Base-by-base conservation (phyloP, 2,113 vertebrate species). In the Pseudonaja textilis region DNA sequence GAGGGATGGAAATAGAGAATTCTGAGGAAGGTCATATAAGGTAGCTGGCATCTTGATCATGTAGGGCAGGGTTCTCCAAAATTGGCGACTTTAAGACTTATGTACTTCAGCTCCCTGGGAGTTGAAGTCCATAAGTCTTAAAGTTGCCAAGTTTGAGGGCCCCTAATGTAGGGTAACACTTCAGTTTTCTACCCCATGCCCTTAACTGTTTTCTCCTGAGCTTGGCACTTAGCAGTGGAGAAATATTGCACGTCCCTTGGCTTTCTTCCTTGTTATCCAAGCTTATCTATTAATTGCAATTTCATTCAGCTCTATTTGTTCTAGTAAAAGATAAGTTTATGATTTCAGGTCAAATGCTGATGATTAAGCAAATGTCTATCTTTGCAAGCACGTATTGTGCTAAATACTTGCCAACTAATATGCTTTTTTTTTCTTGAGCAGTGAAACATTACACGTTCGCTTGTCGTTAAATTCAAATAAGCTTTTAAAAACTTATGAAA, bases 101-200 rank as follows among this genome's bases (percentile, higher is more conserved):
- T 7, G 47, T 6, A 47, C 6, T 47, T 47, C 7, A 47, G 8
- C 47, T 50, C 47, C 47, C 47, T 50, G 47, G 47, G 8, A 50
- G 8, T 50, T 50, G 47, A 50, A 50, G 47, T 50, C 8, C 8
- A 50, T 10, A 50, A 9, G 8, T 50, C 47, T 50, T 50, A 50
- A 50, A 50, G 8, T 50, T 9, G 47, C 47, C 47, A 50, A 50
- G 47, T 50, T 50, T 50, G 47, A 50, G 47, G 47, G 8, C 47
- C 8, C 47, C 47, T 50, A 8, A 50, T 50, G 11, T 22, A 29
- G 34, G 50, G 8, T 56, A 25, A 39, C 61, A 25, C 18, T 54
- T n/a, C 29, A 54, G 11, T n/a, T 42, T 85, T 91, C 22, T 85
- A 34, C 54, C 39, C 23, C 34, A 29, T 0, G 0, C 52, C 5